A percentile compares a stretch with the other conserved stretches of the same genome.
phyloP scores from a whole-genome alignment of 2,797 vertebrate species.

The Scolopax rusticola region DNA sequence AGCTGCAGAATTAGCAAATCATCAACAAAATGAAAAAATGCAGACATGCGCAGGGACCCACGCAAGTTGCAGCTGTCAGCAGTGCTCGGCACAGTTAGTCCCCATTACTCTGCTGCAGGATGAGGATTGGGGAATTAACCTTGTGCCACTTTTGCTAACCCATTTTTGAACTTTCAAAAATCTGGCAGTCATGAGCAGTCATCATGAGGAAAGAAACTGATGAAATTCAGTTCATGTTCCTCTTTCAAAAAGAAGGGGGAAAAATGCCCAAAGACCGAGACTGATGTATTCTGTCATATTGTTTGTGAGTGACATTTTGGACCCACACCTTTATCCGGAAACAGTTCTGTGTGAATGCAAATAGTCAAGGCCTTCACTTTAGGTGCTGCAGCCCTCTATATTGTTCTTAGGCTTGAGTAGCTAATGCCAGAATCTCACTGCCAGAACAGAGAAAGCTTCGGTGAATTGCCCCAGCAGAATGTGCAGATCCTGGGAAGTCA shows the following conservation, averaged over 20 bases:
- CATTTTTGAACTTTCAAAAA: background rate
- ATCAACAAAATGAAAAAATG: background rate
- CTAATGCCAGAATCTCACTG: background rate
- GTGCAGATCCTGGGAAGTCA: background rate
- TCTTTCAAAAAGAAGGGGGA: background rate
- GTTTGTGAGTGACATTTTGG: background rate
- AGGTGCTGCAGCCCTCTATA: background rate
- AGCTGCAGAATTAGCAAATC: background rate
- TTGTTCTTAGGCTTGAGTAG: background rate
- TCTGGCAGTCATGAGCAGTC: background rate
- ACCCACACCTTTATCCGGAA: background rate
- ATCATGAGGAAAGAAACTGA: background rate
- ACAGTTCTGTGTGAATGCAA: background rate
- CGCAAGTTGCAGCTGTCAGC: background rate
- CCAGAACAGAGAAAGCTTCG: background rate
- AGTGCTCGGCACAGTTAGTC: background rate
- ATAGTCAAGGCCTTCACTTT: background rate
- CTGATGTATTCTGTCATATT: background rate
- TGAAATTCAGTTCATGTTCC: background rate
- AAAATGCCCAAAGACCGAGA: background rate
- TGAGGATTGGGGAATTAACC: background rate
- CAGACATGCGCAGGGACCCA: rapidly evolving
- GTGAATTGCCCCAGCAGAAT: rapidly evolving
- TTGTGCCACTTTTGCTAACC: background rate
- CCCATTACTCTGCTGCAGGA: background rate